Evolutionary conservation across 2,113 vertebrate genomes (phyloP), one percentile per base, ranked within the genome.

Genomic region (Actinemys pallida): DNA sequence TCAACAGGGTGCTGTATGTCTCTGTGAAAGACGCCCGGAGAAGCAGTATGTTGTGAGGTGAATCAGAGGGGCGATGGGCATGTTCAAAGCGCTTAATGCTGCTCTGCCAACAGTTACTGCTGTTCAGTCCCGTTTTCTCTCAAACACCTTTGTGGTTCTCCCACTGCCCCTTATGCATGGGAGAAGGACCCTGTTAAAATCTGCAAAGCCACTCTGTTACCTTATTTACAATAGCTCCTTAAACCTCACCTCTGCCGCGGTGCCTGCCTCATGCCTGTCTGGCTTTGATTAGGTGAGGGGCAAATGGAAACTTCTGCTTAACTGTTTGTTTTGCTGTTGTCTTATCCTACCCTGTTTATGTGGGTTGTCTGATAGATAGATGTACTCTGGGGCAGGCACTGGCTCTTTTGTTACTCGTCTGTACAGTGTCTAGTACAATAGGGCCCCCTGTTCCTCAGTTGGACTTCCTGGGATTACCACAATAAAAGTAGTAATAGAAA

Each of bases 141-240:
- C 39, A 80, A 42, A 76, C 2, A 49, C 5, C 84, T n/a, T 45
- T 24, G 4, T 5, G 83, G 0, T 90, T 76, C 4, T 82, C 8
- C 24, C 84, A 31, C n/a, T 89, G 57, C 69, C 22, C 35, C 2
- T 50, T 0, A 0, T 5, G 27, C 2, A 1, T n/a, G 31, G n/a
- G 11, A 35, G 54, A 53, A 79, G 27, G 35, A 6, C 6, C 62
- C 31, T 65, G 7, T 65, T 35, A 8, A 35, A 35, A 65, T 17
- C 14, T 62, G 57, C 57, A 31, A 31, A 62, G 11, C 31, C 62
- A 17, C 62, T 65, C 31, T 35, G 16, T 35, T 65, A 17, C 62
- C 31, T 31, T 35, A n/a, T 9, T 75, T 24, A 24, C 39, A 45
- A 6, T 25, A 75, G 19, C 39, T 24, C 39, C 39, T 75, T 42